phyloP scores from a whole-genome alignment of 2,797 vertebrate genomes.

The Aplochiton taeniatus region DNA sequence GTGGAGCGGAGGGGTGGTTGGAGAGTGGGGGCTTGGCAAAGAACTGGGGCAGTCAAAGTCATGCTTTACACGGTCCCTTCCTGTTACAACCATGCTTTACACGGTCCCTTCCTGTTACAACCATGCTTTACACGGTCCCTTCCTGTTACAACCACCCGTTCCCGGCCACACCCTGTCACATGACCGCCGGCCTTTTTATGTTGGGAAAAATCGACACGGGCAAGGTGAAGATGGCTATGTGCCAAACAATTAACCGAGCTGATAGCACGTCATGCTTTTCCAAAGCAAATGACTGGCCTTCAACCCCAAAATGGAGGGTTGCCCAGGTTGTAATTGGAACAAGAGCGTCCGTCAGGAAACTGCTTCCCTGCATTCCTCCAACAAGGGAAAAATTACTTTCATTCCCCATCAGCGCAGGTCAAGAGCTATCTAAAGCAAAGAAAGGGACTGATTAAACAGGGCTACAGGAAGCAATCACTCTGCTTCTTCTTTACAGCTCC shows the following conservation, averaged over 20 bases:
- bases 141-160: no score
- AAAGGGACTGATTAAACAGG: constrained; percentile 64
- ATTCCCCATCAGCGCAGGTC: constrained; percentile 60
- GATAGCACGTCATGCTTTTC: no score
- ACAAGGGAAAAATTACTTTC: constrained; percentile 54
- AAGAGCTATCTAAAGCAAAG: constrained; percentile 65
- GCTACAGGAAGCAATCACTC: constrained; percentile 54
- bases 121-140: no score
- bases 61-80: no score
- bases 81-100: no score
- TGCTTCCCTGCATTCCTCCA: constrained; percentile 33
- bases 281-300: neutral
- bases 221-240: no score
- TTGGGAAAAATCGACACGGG: no score
- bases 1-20: constrained; percentile 14
- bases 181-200: no score
- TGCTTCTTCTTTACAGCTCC: constrained; percentile 38
- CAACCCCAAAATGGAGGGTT: neutral
- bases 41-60: no score
- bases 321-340: constrained; percentile 56
- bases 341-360: constrained; percentile 59
- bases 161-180: no score
- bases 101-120: no score
- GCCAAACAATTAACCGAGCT: no score
- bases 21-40: neutral